phyloP scores from a whole-genome alignment of 2,797 vertebrate genomes.

The Triplophysa bombifrons region DNA sequence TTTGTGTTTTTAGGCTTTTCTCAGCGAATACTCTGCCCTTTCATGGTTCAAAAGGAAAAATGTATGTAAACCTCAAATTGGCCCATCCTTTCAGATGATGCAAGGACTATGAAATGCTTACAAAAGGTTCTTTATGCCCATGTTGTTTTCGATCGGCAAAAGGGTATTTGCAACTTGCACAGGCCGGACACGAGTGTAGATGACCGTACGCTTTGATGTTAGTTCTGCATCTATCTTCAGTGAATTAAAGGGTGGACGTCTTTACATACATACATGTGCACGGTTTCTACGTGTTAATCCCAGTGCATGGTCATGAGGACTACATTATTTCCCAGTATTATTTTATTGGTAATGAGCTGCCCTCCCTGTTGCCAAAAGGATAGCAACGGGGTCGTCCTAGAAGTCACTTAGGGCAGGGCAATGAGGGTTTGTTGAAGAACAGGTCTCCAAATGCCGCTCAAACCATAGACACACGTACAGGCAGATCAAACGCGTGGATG shows the following conservation, averaged over 20 bases:
- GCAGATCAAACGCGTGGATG: conserved; percentile 22
- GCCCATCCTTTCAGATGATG: conserved; percentile 72
- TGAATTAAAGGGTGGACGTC: neutral
- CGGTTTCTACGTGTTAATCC: neutral
- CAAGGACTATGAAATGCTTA: conserved; percentile 76
- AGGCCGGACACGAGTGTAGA: neutral
- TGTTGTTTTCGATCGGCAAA: conserved; percentile 50
- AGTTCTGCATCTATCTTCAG: neutral
- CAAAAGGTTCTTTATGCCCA: conserved; percentile 53
- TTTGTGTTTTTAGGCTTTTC: conserved; percentile 41
- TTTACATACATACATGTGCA: conserved; percentile 11
- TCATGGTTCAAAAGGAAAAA: conserved; percentile 73
- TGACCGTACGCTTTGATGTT: conserved; percentile 2
- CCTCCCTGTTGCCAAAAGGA: neutral
- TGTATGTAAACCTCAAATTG: conserved; percentile 60
- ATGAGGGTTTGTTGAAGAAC: conserved; percentile 9
- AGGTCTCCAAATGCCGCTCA: conserved; percentile 41
- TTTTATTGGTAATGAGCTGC: conserved; percentile 35
- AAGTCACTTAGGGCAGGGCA: neutral
- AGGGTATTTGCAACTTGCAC: neutral
- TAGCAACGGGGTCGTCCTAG: neutral
- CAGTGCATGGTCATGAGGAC: neutral
- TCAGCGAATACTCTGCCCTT: conserved; percentile 69
- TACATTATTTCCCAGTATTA: conserved; percentile 37
- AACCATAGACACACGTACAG: conserved; percentile 39